A percentile compares a stretch with the other conserved stretches of the same genome.
Conservation (phyloP, 2,113 vertebrate genomes). For the Nycticorax nycticorax region DNA sequence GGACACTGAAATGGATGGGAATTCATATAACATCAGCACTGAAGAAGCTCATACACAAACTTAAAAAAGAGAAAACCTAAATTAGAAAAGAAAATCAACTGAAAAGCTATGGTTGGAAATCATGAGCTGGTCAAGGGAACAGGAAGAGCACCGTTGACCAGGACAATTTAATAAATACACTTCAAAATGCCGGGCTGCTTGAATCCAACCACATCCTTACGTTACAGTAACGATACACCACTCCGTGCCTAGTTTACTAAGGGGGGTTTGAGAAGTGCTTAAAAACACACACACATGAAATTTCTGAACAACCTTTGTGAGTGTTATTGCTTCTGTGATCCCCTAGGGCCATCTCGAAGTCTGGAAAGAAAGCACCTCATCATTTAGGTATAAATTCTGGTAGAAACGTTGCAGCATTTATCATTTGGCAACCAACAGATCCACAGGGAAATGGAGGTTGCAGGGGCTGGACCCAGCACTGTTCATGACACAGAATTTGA, state of each 20-base stretch:
- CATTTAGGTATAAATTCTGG: not conserved
- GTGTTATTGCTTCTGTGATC: not conserved
- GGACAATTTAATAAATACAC: not conserved
- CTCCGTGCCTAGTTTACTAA: not conserved
- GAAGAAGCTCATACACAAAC: not conserved
- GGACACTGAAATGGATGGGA: not conserved
- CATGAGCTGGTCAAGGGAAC: not conserved
- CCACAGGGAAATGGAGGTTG: not conserved
- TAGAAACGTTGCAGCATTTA: not conserved
- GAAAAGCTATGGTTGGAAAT: not conserved
- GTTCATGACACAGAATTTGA: not conserved
- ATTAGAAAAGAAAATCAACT: not conserved
- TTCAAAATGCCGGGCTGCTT: not conserved
- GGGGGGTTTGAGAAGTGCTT: not conserved
- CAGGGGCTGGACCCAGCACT: not conserved
- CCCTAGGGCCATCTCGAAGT: not conserved
- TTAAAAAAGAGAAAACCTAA: not conserved
- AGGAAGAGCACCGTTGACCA: not conserved
- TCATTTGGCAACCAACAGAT: fast-evolving
- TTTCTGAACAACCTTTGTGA: not conserved
- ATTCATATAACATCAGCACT: not conserved
- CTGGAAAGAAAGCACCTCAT: not conserved
- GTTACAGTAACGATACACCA: not conserved
- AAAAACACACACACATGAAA: not conserved
- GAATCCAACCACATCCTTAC: not conserved